These are phyloP conservation scores for Gavialis gangeticus DNA, from an alignment of 2,113 vertebrate genomes.

Conservation along the genomic window DNA sequence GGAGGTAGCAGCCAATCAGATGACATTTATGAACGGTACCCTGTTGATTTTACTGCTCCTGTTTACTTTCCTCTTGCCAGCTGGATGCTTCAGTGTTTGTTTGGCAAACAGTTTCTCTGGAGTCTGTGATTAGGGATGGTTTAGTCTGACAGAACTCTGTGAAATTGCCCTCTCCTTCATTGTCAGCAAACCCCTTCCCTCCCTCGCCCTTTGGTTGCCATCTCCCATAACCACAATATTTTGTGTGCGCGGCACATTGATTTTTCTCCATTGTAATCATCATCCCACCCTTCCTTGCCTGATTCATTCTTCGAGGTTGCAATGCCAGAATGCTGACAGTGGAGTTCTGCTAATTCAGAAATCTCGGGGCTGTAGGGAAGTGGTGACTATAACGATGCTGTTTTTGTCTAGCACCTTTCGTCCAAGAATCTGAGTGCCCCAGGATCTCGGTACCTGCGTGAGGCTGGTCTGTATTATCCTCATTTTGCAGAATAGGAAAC, in stretches of 20 bases:
- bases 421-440: conserved; percentile 34
- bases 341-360: conserved; percentile 46
- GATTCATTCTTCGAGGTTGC: not conserved
- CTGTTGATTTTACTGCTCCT: not conserved
- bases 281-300: conserved; percentile 19
- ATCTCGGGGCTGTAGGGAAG: conserved; percentile 54
- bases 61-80: conserved; percentile 58
- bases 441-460: conserved; percentile 17
- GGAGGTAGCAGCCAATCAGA: not conserved
- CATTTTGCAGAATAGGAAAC: conserved; percentile 16
- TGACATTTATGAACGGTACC: not conserved
- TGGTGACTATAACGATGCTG: conserved; percentile 6
- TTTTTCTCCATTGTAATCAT: conserved; percentile 13
- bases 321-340: conserved; percentile 38
- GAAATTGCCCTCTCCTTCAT: conserved; percentile 42
- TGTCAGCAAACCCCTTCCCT: conserved; percentile 19
- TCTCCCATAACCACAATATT: conserved; percentile 56
- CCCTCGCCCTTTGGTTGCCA: not conserved
- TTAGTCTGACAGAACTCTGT: conserved; percentile 50
- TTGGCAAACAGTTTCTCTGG: conserved; percentile 59
- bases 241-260: conserved; percentile 22
- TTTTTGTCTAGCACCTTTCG: conserved; percentile 51
- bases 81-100: conserved; percentile 44
- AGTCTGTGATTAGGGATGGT: conserved; percentile 49
- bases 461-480: conserved; percentile 2